Evolutionary conservation across 2,113 vertebrate species (phyloP), one percentile per base, ranked within the genome.

Genomic region (Paracanthobrama guichenoti): DNA sequence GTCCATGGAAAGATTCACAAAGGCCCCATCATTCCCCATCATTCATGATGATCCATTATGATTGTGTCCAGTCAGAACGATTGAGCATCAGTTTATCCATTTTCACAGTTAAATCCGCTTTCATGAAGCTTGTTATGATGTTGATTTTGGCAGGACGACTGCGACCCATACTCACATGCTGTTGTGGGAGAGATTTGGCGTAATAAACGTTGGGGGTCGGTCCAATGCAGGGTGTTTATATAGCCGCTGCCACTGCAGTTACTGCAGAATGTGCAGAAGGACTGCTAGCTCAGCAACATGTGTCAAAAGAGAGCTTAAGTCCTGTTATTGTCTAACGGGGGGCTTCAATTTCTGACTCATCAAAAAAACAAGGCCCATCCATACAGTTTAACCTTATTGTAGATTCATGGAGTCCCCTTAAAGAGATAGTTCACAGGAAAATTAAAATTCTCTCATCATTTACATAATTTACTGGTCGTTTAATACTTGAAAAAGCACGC

Each of bases 221-320:
- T 86, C 83, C 88, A 85, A 78, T 69, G 78, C 28, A 79, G 64
- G 69, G 88, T 26, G 90, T 87, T 93, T 94, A 93, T 94, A 95
- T 95, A 94, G 92, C 89, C 82, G 85, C 87, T 59, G 89, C 88
- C 86, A 88, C 90, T 87, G 24, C 78, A 42, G 64, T 78, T 78
- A 79, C 81, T 88, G 89, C 88, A 84, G 89, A 91, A 90, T 91
- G 88, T 87, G 87, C 89, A 89, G 66, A 82, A 90, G 88, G 90
- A 90, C 91, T 95, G 94, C 94, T 91, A 85, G 94, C 93, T 95
- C 94, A 95, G 94, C 94, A 94, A 90, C 87, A 62, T 28, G 1
- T 87, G 89, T 93, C 90, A 93, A 94, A 94, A 90, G 91, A 87
- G 74, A n/a, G 90, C 88, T 91, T 95, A 91, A 94, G 91, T 88